Conservation (phyloP, 1,140 invertebrate species). For the Marisa cornuarietis region DNA sequence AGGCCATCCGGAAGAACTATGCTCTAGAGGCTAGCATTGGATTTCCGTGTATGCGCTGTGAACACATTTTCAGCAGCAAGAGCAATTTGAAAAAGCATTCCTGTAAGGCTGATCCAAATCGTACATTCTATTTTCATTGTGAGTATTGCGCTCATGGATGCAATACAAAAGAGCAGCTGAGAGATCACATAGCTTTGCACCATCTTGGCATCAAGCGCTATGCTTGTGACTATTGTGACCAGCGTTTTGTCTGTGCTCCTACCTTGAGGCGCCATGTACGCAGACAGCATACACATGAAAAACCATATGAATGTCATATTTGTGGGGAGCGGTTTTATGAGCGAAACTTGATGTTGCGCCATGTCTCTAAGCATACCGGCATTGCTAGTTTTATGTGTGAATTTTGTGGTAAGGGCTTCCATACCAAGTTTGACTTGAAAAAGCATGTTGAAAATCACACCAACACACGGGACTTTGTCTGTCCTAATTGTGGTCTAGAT, state of each 20-base stretch:
- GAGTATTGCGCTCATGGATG: constrained; percentile 25
- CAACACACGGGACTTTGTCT: constrained; percentile 19
- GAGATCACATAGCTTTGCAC: constrained; percentile 21
- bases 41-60: constrained; percentile 20
- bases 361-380: constrained; percentile 24
- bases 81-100: constrained; percentile 23
- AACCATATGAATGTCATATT: constrained; percentile 20
- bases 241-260: constrained; percentile 19
- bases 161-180: constrained; percentile 21
- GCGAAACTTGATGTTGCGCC: constrained; percentile 19
- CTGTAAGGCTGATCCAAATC: constrained; percentile 21
- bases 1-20: constrained; percentile 25
- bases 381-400: constrained; percentile 24
- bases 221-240: constrained; percentile 21
- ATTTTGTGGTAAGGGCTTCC: constrained; percentile 23
- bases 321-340: constrained; percentile 18
- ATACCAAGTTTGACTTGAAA: constrained; percentile 23
- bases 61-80: constrained; percentile 26
- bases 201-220: constrained; percentile 25
- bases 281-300: constrained; percentile 14
- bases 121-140: constrained; percentile 20
- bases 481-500: constrained; percentile 21
- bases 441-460: constrained; percentile 25
- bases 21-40: constrained; percentile 23
- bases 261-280: constrained; percentile 18